Evolutionary conservation across 2,797 vertebrate species (phyloP), one percentile per base, ranked within the genome.

Genomic region (Meda fulgida): DNA sequence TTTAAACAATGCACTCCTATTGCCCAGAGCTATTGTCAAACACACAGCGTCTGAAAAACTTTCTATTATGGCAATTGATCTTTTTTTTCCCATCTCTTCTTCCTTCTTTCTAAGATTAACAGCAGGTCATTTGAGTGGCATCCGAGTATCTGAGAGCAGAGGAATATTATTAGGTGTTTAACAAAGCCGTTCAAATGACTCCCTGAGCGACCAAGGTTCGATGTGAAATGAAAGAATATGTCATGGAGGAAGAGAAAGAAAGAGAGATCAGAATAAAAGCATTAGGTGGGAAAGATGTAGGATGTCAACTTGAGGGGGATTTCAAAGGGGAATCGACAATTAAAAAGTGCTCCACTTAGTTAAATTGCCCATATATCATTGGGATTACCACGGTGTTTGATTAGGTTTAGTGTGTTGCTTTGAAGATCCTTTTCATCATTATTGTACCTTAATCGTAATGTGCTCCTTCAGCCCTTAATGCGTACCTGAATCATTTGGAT

Each of bases 21-120:
- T 14, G 87, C 94, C 94, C 88, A 63, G 14, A 92, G 94, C 92
- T 92, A 89, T 93, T 94, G 92, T 94, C 93, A 94, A 89, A 92
- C 86, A 87, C 53, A 16, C 70, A 85, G 84, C 55, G 5, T 38
- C 81, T 84, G 53, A 82, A 82, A 85, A 89, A 81, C 82, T 65
- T 86, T 86, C 36, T 23, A 63, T 87, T 87, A 71, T 73, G 36
- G 79, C 88, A 89, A 89, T 86, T 87, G 85, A 89, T 88, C 71
- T 73, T 67, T 65, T 72, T 72, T 36, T 87, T 88, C 83, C 40
- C n/a, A 66, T 40, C 66, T 75, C 58, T 84, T 86, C 80, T 85
- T 72, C 31, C 83, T 29, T 46, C 29, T 73, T 76, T 53, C 67
- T 51, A 43, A 79, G 60, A 82, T 69, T 78, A 72, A 71, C 67